Evolutionary conservation across 2,888 invertebrate species (phyloP).

Genomic region (Hirtodrosophila confusa): DNA sequence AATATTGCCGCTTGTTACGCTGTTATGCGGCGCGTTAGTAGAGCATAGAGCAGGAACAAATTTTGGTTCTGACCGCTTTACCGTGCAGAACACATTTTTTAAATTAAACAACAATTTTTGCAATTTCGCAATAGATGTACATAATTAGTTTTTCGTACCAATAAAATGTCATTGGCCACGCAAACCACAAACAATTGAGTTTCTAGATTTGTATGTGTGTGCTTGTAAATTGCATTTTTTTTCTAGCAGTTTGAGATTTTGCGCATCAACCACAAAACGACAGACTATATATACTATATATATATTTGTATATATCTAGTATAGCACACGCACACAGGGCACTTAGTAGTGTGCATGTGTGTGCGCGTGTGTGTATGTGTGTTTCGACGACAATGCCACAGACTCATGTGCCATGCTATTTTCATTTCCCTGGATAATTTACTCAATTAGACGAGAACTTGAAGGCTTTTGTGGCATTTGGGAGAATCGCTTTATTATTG

Average conservation of each 20-base stretch:
- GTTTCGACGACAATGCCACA: slow-evolving; percentile 33
- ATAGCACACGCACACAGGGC: slow-evolving; percentile 15
- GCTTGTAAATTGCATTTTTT: slow-evolving; percentile 50
- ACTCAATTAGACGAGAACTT: slow-evolving; percentile 74
- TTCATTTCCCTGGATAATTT: slow-evolving; percentile 76
- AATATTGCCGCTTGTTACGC: too few relatives aligned
- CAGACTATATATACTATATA: slow-evolving; percentile 1
- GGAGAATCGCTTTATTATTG: slow-evolving; percentile 76
- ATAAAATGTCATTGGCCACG: slow-evolving; percentile 59
- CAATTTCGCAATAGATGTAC: slow-evolving; percentile 48
- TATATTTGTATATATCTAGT: background rate
- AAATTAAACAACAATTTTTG: too few relatives aligned
- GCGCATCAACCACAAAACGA: slow-evolving; percentile 54
- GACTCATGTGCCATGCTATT: slow-evolving; percentile 52
- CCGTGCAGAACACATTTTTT: too few relatives aligned
- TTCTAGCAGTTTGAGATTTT: slow-evolving; percentile 54
- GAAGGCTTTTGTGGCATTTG: slow-evolving; percentile 75
- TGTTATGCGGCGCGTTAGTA: too few relatives aligned
- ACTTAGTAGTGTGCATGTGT: slow-evolving; percentile 12
- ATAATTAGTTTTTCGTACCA: slow-evolving; percentile 64
- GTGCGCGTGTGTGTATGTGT: slow-evolving; percentile 4
- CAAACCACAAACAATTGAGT: slow-evolving; percentile 59
- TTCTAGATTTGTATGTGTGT: slow-evolving; percentile 19
- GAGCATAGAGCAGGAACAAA: too few relatives aligned
- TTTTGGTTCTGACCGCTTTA: too few relatives aligned